phyloP scores from a whole-genome alignment of 2,113 vertebrate species.

The Leucopternis melanops region DNA sequence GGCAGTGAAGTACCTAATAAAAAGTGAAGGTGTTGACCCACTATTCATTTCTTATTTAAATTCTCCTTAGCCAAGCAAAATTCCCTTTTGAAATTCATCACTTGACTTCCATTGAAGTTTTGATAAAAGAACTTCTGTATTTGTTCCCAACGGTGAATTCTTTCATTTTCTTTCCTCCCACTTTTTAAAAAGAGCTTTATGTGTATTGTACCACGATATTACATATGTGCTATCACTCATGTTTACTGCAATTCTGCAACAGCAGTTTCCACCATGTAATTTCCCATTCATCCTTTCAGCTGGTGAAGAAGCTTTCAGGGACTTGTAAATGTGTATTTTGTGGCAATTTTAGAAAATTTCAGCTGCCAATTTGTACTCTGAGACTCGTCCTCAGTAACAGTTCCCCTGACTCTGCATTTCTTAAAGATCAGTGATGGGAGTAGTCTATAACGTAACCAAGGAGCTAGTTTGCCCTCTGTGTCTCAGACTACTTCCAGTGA shows the following conservation, averaged over 20 bases:
- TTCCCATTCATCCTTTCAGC: not conserved
- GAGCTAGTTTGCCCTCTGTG: not conserved
- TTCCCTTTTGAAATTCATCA: constrained; percentile 4
- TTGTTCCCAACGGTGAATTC: not conserved
- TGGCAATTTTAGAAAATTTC: not conserved
- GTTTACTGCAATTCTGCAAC: not conserved
- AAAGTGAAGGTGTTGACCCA: constrained; percentile 3
- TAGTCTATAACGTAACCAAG: not conserved
- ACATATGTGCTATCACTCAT: not conserved
- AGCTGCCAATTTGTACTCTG: not conserved
- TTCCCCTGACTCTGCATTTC: not conserved
- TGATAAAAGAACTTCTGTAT: not conserved
- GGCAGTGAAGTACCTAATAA: not conserved
- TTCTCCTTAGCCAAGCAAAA: constrained; percentile 13
- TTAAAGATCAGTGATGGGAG: not conserved
- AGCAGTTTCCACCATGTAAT: not conserved
- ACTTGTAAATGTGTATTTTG: not conserved
- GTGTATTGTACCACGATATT: not conserved
- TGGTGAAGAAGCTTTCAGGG: not conserved
- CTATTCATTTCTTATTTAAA: constrained; percentile 10
- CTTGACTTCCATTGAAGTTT: not conserved
- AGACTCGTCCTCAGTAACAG: not conserved
- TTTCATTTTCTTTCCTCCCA: not conserved
- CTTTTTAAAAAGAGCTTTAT: not conserved
- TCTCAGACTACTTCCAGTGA: not conserved